Base-by-base conservation (phyloP, 1,140 invertebrate species). In the Lasaia peninsularis region DNA sequence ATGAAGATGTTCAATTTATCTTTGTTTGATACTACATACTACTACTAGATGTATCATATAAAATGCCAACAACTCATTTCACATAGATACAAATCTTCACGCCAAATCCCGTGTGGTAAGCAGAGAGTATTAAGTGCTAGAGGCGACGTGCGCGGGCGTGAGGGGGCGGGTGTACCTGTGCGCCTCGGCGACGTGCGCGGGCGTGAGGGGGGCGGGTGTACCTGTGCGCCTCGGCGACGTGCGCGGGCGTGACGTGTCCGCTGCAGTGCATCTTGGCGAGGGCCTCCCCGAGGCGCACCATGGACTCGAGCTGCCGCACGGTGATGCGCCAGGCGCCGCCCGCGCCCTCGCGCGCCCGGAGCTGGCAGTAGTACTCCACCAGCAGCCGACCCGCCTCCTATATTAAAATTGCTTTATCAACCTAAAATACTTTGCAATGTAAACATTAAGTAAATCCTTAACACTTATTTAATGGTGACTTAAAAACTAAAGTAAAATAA, bases 241-340 rank as follows among this genome's bases (percentile, higher is more conserved):
- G 98, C 21, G 94, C 94, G 0, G 93, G 90, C 5, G 92, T 91
- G 10, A 99, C 98, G 78, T 95, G 93, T 64, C 98, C 96, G 58
- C 93, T 93, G 85, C 98, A 99, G 86, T 99, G 95, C 90, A 99
- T 93, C 82, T 98, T 95, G 32, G 99, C 98, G 91, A 99, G 95
- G 9, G 95, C 97, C 90, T 99, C 99, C 4, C 98, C 96, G 9
- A 99, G 90, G 28, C 98, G 94, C 70, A 99, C 94, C 92, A 99
- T 94, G 75, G 97, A 98, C 90, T 99, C 99, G 51, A 99, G 90
- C 81, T 99, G 98, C n/a, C 99, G 91, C n/a, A 99, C 98, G 0
- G 98, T 99, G 58, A 99, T 98, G 51, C 98, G 91, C 97, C 98
- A 99, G 0, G 95, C 94, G 18, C 96, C 70, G 54, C 93, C 94